Conservation (phyloP, 2,797 vertebrate genomes). For the Labeo calbasu region DNA sequence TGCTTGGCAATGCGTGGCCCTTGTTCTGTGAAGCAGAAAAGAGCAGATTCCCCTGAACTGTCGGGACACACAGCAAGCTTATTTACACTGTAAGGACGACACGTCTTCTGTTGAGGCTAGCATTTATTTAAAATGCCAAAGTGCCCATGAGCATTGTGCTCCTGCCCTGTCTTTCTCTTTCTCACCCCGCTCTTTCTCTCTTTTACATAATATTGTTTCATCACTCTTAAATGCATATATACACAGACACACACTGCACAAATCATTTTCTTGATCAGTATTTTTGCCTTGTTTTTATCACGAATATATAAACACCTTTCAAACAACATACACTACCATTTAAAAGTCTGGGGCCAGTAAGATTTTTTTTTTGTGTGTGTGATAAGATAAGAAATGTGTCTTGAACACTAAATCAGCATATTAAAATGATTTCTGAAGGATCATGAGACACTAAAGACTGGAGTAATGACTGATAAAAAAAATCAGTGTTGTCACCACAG, state of each 20-base stretch:
- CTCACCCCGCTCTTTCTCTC: not conserved
- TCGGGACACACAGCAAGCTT: slow-evolving; percentile 63
- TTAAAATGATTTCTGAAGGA: not conserved
- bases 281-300: not conserved
- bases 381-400: not conserved
- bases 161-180: not conserved
- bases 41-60: slow-evolving; percentile 64
- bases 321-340: not conserved
- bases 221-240: slow-evolving; percentile 50
- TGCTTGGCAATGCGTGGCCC: slow-evolving; percentile 60
- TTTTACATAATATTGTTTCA: not conserved
- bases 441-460: not conserved
- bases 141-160: slow-evolving; percentile 70
- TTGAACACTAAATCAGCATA: not conserved
- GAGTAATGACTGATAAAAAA: not conserved
- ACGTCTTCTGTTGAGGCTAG: slow-evolving; percentile 70
- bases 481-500: no score
- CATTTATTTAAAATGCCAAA: slow-evolving; percentile 76
- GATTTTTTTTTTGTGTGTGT: not conserved
- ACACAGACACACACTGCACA: slow-evolving; percentile 57
- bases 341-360: not conserved
- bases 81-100: slow-evolving; percentile 71
- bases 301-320: not conserved
- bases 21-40: slow-evolving; percentile 48
- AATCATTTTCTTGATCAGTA: slow-evolving; percentile 6